Evolutionary conservation across 2,888 invertebrate species (phyloP).

Genomic region (Acholoe squamosa): DNA sequence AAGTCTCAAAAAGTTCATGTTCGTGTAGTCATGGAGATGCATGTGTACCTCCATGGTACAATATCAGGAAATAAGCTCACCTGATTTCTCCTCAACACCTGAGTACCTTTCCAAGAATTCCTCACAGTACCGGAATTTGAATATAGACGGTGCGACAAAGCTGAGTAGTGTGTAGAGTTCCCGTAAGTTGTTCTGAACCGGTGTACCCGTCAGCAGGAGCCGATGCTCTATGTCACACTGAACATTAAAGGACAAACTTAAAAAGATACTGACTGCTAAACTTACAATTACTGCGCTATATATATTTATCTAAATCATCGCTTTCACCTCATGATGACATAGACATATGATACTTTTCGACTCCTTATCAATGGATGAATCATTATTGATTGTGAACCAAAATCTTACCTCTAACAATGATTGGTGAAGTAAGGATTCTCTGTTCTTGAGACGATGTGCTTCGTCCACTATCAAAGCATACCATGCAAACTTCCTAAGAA

Average conservation of each 20-base stretch:
- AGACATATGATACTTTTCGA: too few relatives aligned
- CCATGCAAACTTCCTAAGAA: conserved; percentile 76
- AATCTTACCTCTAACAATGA: conserved; percentile 76
- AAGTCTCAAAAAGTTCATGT: too few relatives aligned
- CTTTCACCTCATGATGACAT: too few relatives aligned
- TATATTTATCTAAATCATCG: too few relatives aligned
- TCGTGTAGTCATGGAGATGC: too few relatives aligned
- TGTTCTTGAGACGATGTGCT: conserved; percentile 82
- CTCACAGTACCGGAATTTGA: conserved; percentile 74
- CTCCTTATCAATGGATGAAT: too few relatives aligned
- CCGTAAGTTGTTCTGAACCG: conserved; percentile 83
- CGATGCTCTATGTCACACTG: conserved; percentile 77
- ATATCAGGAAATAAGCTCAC: neutral
- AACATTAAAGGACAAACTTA: conserved; percentile 61
- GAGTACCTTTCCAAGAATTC: conserved; percentile 78
- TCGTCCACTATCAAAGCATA: conserved; percentile 81
- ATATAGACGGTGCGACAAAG: conserved; percentile 79
- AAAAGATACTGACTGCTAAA: too few relatives aligned
- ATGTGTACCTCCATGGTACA: too few relatives aligned
- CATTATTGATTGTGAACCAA: too few relatives aligned
- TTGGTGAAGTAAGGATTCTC: conserved; percentile 80
- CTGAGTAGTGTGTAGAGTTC: conserved; percentile 83
- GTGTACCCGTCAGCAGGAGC: conserved; percentile 84
- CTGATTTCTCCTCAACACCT: conserved; percentile 58
- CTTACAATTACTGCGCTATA: too few relatives aligned